phyloP scores from a whole-genome alignment of 1,140 invertebrate species.

The Microplitis demolitor region DNA sequence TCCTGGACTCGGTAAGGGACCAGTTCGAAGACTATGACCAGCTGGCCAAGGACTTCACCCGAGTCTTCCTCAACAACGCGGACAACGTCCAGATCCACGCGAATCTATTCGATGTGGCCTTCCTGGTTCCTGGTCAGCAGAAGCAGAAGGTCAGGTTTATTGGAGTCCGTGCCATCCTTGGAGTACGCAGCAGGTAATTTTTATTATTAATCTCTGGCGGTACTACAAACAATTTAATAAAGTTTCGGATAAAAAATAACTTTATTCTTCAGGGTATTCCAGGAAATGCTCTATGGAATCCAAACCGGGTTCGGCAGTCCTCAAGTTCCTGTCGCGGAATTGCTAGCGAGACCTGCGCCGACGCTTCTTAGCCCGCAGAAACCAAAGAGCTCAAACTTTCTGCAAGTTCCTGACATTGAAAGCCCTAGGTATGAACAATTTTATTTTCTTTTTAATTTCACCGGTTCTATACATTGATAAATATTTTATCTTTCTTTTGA shows the following conservation, averaged over 20 bases:
- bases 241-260: background rate
- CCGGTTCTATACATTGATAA: background rate
- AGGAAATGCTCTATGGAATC: conserved; percentile 95
- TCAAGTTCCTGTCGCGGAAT: conserved; percentile 87
- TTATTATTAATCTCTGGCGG: background rate
- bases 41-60: conserved; percentile 89
- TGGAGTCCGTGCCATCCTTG: conserved; percentile 88
- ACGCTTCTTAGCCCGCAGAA: conserved; percentile 82
- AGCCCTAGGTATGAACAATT: conserved; percentile 64
- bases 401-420: conserved; percentile 80
- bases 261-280: conserved; percentile 67
- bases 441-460: conserved; percentile 4
- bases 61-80: conserved; percentile 83
- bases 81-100: conserved; percentile 73
- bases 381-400: conserved; percentile 89
- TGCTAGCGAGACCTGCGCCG: conserved; percentile 82
- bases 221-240: no score
- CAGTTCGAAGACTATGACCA: conserved; percentile 94
- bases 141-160: conserved; percentile 89
- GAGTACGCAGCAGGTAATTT: conserved; percentile 81
- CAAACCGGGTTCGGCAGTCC: conserved; percentile 92
- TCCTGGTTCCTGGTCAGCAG: conserved; percentile 83
- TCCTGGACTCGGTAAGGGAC: conserved; percentile 89
- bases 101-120: conserved; percentile 88
- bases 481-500: background rate